Base-by-base conservation (phyloP, 2,888 invertebrate species). In the Amphipyra berbera region DNA sequence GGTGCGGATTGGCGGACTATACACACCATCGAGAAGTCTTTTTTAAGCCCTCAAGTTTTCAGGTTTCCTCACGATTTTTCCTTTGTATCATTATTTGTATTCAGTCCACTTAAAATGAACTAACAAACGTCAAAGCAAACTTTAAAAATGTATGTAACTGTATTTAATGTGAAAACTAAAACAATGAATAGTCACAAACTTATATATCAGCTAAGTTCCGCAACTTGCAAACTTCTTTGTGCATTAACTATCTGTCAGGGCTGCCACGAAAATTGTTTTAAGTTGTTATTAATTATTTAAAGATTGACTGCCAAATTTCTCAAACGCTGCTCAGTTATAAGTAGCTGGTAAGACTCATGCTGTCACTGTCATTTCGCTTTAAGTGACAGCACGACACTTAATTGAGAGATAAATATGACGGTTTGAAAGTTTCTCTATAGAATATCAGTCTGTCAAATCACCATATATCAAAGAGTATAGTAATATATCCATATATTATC, bases 181-280 rank as follows among this genome's bases (percentile, higher is more conserved):
- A 68, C 79, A 79, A 76, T 79, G 70, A 70, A 68, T 68, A 63
- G 64, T 64, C 54, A 60, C 61, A 66, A 78, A 72, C 76, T 75
- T 72, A 56, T 59, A 61, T 58, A 63, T 48, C 73, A 59, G 63
- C 58, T 44, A 68, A 79, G 73, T 73, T 67, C 41, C 48, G 30
- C 30, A 53, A 49, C 61, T 56, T 15, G 52, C 50, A 42, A 67
- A 76, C 56, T 76, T 76, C 69, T 67, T 68, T 64, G 61, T 66
- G 68, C 61, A 64, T 53, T 62, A 61, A 69, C 58, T 63, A 47
- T 61, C 40, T 48, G 37, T 58, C 59, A 73, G 73, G 79, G 79
- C 6, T 77, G 77, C 8, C 58, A 42, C 9, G 10, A 9, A 48
- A 13, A 50, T 47, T 21, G 8, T 49, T 56, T 33, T 12, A 40